Evolutionary conservation across 1,140 invertebrate species (phyloP).

Genomic region (Pseudachorutes palmiensis): DNA sequence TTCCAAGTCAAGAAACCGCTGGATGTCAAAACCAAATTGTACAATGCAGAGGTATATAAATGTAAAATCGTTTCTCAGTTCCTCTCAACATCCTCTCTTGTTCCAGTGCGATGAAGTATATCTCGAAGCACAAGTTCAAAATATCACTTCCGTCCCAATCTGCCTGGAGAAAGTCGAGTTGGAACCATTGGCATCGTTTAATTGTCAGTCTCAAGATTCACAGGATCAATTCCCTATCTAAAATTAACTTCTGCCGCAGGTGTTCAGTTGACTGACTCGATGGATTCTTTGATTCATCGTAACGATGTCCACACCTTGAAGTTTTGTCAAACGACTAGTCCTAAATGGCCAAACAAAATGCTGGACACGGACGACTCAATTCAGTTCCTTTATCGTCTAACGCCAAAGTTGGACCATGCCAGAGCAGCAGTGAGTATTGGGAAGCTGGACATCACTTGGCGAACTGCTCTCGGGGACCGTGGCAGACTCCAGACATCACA

Average conservation of each 20-base stretch:
- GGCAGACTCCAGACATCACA: constrained; percentile 92
- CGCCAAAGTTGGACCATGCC: constrained; percentile 63
- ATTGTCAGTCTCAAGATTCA: constrained; percentile 46
- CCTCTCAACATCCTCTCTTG: constrained; percentile 15
- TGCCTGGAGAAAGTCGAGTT: constrained; percentile 84
- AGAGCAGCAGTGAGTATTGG: constrained; percentile 80
- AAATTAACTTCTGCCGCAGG: too few species aligned
- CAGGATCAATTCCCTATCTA: too few species aligned
- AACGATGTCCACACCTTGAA: not conserved
- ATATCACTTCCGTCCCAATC: constrained; percentile 80
- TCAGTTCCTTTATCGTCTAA: constrained; percentile 89
- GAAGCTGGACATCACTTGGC: constrained; percentile 95
- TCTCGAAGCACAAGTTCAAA: constrained; percentile 93
- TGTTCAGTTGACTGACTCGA: constrained; percentile 12
- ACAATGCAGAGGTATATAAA: constrained; percentile 71
- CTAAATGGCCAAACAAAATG: constrained; percentile 28
- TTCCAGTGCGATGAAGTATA: constrained; percentile 86
- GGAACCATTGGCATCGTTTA: constrained; percentile 82
- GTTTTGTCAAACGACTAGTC: constrained; percentile 8
- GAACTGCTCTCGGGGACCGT: constrained; percentile 87
- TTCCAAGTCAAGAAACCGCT: constrained; percentile 96
- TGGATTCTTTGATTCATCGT: not conserved
- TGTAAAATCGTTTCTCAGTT: not conserved
- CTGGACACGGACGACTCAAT: constrained; percentile 50
- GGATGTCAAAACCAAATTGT: constrained; percentile 98